Evolutionary conservation across 2,113 vertebrate genomes (phyloP), one percentile per base, ranked within the genome.

Genomic region (Platichthys stellatus): DNA sequence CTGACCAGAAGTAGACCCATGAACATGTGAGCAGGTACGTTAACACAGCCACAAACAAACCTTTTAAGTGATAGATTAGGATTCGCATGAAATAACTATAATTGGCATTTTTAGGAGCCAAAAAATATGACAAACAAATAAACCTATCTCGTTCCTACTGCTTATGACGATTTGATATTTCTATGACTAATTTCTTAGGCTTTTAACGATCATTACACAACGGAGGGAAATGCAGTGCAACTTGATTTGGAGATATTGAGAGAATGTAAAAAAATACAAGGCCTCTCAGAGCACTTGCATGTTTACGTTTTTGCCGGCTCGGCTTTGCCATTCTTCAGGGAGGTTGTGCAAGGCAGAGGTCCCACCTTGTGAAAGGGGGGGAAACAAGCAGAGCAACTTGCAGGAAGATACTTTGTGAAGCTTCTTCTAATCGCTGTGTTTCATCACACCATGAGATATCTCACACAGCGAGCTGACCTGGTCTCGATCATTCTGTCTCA

Each of bases 341-440:
- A 67, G 72, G 63, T 84, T 86, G 81, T 87, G 88, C 78, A 89
- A 90, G 68, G 64, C 40, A 69, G 76, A 72, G 26, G 38, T 79
- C 20, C 57, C 38, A 49, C 24, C 23, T 53, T 58, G 45, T 63
- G 35, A 20, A 28, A 61, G 63, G 72, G 76, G 71, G 76, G 71
- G 69, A 47, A 23, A 20, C 69, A n/a, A 62, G 70, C 23, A 82
- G 20, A 23, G 21, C 31, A 64, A 72, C 40, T 45, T 12, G 40
- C 17, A 26, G 45, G n/a, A 56, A 64, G 23, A 69, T 49, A 53
- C 20, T 65, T 45, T 56, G 14, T 49, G 18, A 28, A 67, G 53
- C 13, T 66, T 81, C 62, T 66, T 21, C 1, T 66, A 12, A 51
- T 68, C 51, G 64, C n/a, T 47, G 12, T 54, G 24, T 75, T 84